These are phyloP conservation scores for Cosmorhoe ocellata DNA, from an alignment of 2,888 invertebrate genomes.

Conservation along the genomic window DNA sequence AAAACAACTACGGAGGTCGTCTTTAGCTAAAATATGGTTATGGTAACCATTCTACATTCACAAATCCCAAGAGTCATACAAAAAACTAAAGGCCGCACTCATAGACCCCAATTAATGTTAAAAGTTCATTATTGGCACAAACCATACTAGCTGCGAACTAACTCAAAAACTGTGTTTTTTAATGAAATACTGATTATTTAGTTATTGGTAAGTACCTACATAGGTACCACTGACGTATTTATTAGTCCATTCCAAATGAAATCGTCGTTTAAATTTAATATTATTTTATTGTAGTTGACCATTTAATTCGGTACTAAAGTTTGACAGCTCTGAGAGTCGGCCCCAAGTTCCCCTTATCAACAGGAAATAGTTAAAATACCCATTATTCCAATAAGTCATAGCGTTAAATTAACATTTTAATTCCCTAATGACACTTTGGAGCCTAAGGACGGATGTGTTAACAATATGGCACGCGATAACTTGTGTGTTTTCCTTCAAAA, in stretches of 20 bases:
- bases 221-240: no score
- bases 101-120: neutral
- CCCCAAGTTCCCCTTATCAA: slow-evolving; percentile 36
- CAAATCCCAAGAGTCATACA: slow-evolving; percentile 1
- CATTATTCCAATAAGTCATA: slow-evolving; percentile 39
- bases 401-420: slow-evolving; percentile 43
- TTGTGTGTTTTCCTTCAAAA: slow-evolving; percentile 66
- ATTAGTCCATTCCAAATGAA: no score
- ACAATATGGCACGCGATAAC: slow-evolving; percentile 61
- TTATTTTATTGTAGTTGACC: no score
- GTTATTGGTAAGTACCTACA: no score
- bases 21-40: neutral
- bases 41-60: neutral
- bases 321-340: neutral
- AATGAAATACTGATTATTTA: no score
- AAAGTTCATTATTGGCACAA: no score
- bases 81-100: neutral
- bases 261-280: no score
- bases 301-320: neutral
- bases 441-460: slow-evolving; percentile 69
- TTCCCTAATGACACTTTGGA: slow-evolving; percentile 48
- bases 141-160: no score
- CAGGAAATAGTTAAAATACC: slow-evolving; percentile 39
- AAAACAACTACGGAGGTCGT: neutral
- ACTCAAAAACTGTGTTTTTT: no score